Base-by-base conservation (phyloP, 2,888 invertebrate species). In the Chironomus riparius region DNA sequence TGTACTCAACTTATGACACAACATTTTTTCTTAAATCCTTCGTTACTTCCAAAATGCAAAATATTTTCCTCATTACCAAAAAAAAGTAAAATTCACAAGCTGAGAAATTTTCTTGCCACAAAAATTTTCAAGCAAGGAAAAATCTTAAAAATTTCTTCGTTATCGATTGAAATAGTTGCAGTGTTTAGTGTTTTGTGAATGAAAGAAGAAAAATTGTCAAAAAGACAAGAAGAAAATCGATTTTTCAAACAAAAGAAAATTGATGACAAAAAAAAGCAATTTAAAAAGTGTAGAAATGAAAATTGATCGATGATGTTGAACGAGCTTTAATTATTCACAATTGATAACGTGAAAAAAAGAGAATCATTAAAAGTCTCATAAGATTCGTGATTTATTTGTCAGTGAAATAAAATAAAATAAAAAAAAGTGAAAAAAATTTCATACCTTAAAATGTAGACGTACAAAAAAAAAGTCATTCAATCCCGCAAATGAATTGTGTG, bases 321-420 rank as follows among this genome's bases (percentile, higher is more conserved):
- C 15, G 56, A 61, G 28, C 24, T 56, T 71, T 72, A 72, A 72
- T 72, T 72, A 72, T 72, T 72, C 72, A 72, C 61, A 62, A 72
- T 61, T 72, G 61, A 72, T 62, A 72, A 72, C 38, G 47, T 22
- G n/a, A 12, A 65, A 65, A 65, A 15, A 56, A 21, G 10, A 65
- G 13, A 70, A 70, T 50, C 70, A 21, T 56, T 70, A 72, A 61
- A 18, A 47, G 7, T 72, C 61, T 72, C 47, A 18, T 12, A 72
- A 72, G 62, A 72, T 61, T 72, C 38, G 38, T 62, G 18, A 21
- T 47, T 47, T 70, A 18, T 50, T 50, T 50, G 50, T 50, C 5
- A 4, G 50, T 15, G 15, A 50, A 50, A 13, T 5, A 50, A 50
- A 13, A 13, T 13, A 7, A 13, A 47, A 4, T 7, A 12, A 48